Base-by-base conservation (phyloP, 2,888 invertebrate genomes). In the Chamaedrilus cognettii region DNA sequence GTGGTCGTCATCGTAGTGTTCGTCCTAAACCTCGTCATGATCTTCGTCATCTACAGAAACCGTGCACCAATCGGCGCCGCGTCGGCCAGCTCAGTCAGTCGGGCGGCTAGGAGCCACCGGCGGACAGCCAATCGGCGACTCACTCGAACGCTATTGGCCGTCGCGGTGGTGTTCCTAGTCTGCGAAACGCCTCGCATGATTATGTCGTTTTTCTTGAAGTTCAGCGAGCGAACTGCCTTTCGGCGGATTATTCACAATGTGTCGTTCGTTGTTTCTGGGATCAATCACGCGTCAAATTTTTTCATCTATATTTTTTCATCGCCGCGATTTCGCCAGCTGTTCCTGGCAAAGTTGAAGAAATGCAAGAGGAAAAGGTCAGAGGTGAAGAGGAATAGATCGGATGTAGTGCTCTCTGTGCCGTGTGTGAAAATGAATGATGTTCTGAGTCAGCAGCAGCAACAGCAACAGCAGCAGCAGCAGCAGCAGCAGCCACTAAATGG, bases 271-370 rank as follows among this genome's bases (percentile, higher is more conserved):
- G n/a, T 70, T 4, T 70, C 70, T 34, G 70, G 70, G 11, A 30
- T 70, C 32, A 70, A 70, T 56, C 70, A 70, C 60, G 70, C 70
- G 28, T 63, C 35, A 7, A 70, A 70, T 35, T 70, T 70, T 50
- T 63, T 69, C 49, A 66, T 70, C 23, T 70, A 66, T 34, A 64
- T 70, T 34, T 34, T 70, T 7, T 52, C 66, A 1, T 70, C 70
- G 32, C 66, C 68, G 15, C 26, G 66, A n/a, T 70, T 70, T 52
- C 66, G 70, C 23, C 66, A 61, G 1, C 31, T 66, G 19, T 32
- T 66, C 30, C 35, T 59, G 35, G 60, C 30, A 23, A 61, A 23
- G 33, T 31, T 55, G 28, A 33, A n/a, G n/a, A n/a, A n/a, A n/a
- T 51, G 35, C 57, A 28, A 2, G 31, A 34, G 56, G 34, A 30